Conservation (phyloP, 2,888 invertebrate species). For the Malthinus seriepunctatus region DNA sequence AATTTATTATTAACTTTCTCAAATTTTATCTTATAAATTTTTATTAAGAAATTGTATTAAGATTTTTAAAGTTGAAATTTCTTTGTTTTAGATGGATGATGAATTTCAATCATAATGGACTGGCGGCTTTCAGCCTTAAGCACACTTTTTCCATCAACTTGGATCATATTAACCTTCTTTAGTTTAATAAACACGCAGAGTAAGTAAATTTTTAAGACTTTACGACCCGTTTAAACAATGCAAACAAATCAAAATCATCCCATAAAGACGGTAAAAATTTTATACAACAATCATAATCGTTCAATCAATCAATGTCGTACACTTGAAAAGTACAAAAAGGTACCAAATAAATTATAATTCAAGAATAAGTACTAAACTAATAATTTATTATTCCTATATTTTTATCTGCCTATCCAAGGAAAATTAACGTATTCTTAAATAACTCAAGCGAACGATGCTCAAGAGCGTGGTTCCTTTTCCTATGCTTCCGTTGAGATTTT, state of each 20-base stretch:
- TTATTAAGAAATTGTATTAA: no score
- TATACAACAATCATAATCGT: background rate
- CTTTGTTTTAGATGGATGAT: constrained; percentile 22
- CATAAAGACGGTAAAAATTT: no score
- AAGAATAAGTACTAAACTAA: background rate
- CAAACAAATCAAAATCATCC: no score
- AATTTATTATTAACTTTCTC: no score
- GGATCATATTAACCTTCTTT: background rate
- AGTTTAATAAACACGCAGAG: background rate
- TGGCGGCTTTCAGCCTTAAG: constrained; percentile 24
- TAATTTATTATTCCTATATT: background rate
- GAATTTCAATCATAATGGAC: constrained; percentile 23
- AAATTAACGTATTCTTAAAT: constrained; percentile 12
- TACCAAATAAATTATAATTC: background rate
- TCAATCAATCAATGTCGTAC: constrained; percentile 1
- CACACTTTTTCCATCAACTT: constrained; percentile 4
- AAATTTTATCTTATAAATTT: no score
- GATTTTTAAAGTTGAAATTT: background rate
- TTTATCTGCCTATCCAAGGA: background rate
- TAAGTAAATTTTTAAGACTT: background rate
- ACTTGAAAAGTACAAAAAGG: background rate
- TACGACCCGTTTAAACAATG: no score
- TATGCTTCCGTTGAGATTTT: constrained; percentile 18
- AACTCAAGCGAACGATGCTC: constrained; percentile 32
- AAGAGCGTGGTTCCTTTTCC: constrained; percentile 34